phyloP scores from a whole-genome alignment of 2,888 invertebrate genomes.

The Aphidoletes aphidimyza region DNA sequence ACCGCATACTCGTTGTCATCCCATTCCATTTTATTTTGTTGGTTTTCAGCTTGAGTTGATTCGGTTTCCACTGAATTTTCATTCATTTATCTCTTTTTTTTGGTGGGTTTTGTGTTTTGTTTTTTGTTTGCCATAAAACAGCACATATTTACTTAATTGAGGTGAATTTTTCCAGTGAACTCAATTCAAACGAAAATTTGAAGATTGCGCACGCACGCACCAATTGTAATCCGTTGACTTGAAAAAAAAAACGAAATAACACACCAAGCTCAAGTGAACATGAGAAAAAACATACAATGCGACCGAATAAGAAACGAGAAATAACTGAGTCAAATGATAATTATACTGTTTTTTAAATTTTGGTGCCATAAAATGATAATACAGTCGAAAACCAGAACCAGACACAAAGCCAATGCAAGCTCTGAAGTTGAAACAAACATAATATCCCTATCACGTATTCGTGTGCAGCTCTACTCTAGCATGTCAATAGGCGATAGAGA shows the following conservation, averaged over 20 bases:
- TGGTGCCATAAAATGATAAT: neutral
- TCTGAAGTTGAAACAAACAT: no score
- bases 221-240: neutral
- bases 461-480: no score
- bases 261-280: neutral
- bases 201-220: constrained; percentile 39
- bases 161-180: constrained; percentile 10
- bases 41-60: no score
- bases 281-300: neutral
- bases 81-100: no score
- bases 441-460: no score
- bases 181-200: constrained; percentile 29
- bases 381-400: neutral
- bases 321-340: neutral
- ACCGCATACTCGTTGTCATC: neutral
- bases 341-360: neutral
- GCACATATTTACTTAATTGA: constrained; percentile 11
- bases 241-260: neutral
- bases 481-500: no score
- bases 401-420: neutral
- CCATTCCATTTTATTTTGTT: neutral
- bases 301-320: neutral
- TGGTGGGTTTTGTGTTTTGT: no score
- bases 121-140: neutral
- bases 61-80: constrained; percentile 36